phyloP scores from a whole-genome alignment of 2,888 invertebrate genomes.

The Cosmorhoe ocellata region DNA sequence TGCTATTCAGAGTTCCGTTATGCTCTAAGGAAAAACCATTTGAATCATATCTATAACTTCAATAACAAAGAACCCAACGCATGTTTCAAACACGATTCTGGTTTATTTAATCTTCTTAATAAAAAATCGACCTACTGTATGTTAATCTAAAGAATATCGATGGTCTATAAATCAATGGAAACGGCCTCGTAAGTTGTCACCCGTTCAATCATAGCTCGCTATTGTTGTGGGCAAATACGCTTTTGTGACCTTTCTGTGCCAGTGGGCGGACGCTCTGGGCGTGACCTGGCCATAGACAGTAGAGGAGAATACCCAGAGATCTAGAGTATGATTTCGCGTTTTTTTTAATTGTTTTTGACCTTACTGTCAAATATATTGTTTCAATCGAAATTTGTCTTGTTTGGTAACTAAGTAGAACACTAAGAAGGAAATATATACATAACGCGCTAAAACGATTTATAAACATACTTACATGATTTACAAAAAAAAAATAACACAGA shows the following conservation, averaged over 20 bases:
- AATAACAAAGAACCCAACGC: too few relatives aligned
- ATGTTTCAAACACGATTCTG: neutral
- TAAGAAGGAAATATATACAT: too few relatives aligned
- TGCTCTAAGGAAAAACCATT: too few relatives aligned
- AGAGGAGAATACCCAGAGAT: slow-evolving; percentile 1
- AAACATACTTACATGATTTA: too few relatives aligned
- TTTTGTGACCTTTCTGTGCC: slow-evolving; percentile 54
- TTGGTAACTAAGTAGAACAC: too few relatives aligned
- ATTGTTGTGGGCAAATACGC: slow-evolving; percentile 40
- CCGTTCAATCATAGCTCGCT: slow-evolving; percentile 50
- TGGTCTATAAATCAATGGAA: slow-evolving; percentile 48
- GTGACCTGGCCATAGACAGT: slow-evolving; percentile 53
- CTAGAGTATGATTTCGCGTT: neutral
- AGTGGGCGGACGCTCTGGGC: slow-evolving; percentile 55
- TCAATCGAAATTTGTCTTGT: too few relatives aligned
- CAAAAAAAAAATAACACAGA: too few relatives aligned
- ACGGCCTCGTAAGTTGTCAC: slow-evolving; percentile 48
- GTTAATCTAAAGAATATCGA: slow-evolving; percentile 33
- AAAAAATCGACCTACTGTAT: slow-evolving; percentile 6
- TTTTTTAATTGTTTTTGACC: neutral
- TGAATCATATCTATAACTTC: neutral
- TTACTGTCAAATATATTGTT: too few relatives aligned
- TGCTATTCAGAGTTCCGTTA: too few relatives aligned
- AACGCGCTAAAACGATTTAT: too few relatives aligned
- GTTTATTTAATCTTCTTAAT: neutral